Conservation (phyloP, 1,140 invertebrate genomes). For the Drosophila micromelanica region DNA sequence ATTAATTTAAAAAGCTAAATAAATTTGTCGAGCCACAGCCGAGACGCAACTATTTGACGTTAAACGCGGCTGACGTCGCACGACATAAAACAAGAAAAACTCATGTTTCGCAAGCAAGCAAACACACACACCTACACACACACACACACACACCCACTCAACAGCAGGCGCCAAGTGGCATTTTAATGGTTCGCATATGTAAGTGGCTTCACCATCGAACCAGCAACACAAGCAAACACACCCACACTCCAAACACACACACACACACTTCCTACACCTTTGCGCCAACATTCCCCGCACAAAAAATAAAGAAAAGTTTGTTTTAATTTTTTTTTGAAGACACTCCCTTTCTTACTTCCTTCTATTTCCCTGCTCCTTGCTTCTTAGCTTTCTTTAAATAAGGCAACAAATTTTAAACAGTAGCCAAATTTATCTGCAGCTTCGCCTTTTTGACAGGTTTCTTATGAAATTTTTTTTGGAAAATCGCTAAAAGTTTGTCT, state of each 20-base stretch:
- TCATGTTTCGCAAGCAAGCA: constrained; percentile 27
- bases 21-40: constrained; percentile 46
- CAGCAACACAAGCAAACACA: constrained; percentile 4
- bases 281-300: background rate
- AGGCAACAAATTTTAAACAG: constrained; percentile 9
- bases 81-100: constrained; percentile 23
- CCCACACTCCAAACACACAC: background rate
- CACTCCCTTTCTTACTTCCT: background rate
- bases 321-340: constrained; percentile 6
- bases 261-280: constrained; percentile 15
- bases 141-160: background rate
- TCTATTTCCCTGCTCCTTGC: background rate
- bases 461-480: background rate
- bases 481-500: background rate
- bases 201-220: constrained; percentile 35
- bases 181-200: constrained; percentile 51
- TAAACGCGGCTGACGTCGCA: background rate
- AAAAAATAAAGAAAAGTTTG: constrained; percentile 19
- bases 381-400: background rate
- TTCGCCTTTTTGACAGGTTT: constrained; percentile 8
- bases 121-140: constrained; percentile 4
- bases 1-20: constrained; percentile 76
- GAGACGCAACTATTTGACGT: constrained; percentile 36
- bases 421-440: constrained; percentile 3
- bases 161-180: constrained; percentile 14